Evolutionary conservation across 2,113 vertebrate species (phyloP), one percentile per base, ranked within the genome.

Genomic region (Macquaria australasica): DNA sequence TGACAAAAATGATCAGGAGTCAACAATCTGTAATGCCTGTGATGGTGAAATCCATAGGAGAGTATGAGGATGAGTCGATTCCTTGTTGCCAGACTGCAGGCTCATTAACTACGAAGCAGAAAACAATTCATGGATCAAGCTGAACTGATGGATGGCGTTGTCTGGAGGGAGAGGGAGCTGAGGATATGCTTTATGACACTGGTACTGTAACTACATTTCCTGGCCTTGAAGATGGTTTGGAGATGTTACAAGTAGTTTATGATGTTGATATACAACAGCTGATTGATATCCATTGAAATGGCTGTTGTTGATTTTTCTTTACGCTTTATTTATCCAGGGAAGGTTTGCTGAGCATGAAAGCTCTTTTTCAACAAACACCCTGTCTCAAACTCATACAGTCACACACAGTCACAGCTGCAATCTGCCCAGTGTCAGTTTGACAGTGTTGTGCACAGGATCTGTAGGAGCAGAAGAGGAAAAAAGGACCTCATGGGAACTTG

Each of bases 1-100:
- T 93, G 77, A 34, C 56, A 74, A 67, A 89, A 93, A 90, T 88
- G 85, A 95, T 93, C 86, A 84, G 78, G 73, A 90, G 86, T 85
- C 79, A 81, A 81, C 83, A 88, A 84, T 91, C 84, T 91, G 92
- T 88, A 81, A 83, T 87, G 87, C 84, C 59, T 81, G 76, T 25
- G 84, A 75, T 78, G 70, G 67, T 69, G 81, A 84, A 87, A 89
- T 88, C 88, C 75, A 88, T 85, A 25, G 81, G 66, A 21, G 82
- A 45, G 55, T 51, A 79, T 82, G 87, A 66, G 88, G 82, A 88
- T 66, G 82, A 91, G 92, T 91, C 90, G 88, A 91, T 89, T 84
- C 50, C 80, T 84, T 84, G 90, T 88, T 85, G 64, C 79, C 73
- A 28, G 87, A 79, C 88, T 14, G 11, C 60, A 39, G 87, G 81